Percentiles rank a stretch among this genome's conserved stretches.
Conservation (phyloP, 2,797 vertebrate genomes). For the Oceanodroma leucorhoa region DNA sequence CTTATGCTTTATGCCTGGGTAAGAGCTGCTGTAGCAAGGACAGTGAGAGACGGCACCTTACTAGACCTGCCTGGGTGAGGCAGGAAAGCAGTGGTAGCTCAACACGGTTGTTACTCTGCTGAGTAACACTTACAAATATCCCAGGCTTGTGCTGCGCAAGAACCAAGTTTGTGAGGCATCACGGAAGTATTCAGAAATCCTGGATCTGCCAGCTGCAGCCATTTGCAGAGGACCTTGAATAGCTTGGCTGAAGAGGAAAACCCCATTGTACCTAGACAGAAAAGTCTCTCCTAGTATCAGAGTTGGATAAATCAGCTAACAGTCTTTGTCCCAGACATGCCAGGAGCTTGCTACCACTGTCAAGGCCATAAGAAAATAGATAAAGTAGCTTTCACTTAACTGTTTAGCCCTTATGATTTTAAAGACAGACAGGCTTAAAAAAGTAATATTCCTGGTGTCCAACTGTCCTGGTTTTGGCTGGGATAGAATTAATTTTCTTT, state of each 20-base stretch:
- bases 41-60: neutral
- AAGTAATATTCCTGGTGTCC: neutral
- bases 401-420: neutral
- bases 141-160: neutral
- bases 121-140: neutral
- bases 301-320: neutral
- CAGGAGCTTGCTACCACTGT: neutral
- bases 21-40: neutral
- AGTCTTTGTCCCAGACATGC: neutral
- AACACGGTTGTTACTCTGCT: neutral
- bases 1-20: neutral
- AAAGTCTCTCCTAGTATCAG: neutral
- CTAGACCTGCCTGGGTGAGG: neutral
- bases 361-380: neutral
- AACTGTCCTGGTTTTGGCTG: no score
- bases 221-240: neutral
- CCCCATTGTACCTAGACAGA: neutral
- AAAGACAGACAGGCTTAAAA: neutral
- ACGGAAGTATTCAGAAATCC: neutral
- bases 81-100: neutral
- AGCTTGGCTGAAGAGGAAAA: neutral
- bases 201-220: neutral
- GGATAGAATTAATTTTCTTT: no score
- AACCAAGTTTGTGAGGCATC: neutral
- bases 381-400: neutral